These are phyloP conservation scores for Philaenus spumarius DNA, from an alignment of 1,140 invertebrate species.

Conservation along the genomic window DNA sequence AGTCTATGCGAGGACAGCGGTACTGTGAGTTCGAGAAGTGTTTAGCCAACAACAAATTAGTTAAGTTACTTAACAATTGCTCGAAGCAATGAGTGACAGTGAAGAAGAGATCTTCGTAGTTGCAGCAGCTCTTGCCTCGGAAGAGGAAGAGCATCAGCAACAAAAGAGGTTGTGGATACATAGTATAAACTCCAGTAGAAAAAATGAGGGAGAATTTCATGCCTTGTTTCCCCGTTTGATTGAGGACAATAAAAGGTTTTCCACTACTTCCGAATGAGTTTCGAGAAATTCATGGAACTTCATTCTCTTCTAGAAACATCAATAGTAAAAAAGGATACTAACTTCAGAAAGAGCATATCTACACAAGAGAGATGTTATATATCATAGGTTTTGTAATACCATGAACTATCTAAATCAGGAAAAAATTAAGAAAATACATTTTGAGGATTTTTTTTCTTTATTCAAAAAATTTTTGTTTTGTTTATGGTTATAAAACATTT, in stretches of 20 bases:
- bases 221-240: neutral
- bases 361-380: too few species aligned
- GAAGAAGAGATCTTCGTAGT: neutral
- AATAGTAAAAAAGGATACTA: slow-evolving; percentile 1
- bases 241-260: neutral
- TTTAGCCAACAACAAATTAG: neutral
- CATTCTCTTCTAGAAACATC: neutral
- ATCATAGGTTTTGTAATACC: too few species aligned
- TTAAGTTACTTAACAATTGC: neutral
- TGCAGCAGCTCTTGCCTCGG: neutral
- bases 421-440: too few species aligned
- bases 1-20: neutral
- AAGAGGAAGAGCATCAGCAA: neutral
- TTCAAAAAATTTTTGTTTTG: too few species aligned
- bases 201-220: neutral
- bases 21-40: neutral
- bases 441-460: too few species aligned
- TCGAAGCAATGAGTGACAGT: neutral
- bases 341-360: too few species aligned
- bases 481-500: too few species aligned
- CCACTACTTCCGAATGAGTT: neutral
- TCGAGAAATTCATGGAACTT: too few species aligned
- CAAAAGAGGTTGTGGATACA: too few species aligned
- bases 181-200: neutral
- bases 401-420: too few species aligned